Evolutionary conservation across 2,888 invertebrate species (phyloP), one percentile per base, ranked within the genome.

Genomic region (Aspidapion aeneum): DNA sequence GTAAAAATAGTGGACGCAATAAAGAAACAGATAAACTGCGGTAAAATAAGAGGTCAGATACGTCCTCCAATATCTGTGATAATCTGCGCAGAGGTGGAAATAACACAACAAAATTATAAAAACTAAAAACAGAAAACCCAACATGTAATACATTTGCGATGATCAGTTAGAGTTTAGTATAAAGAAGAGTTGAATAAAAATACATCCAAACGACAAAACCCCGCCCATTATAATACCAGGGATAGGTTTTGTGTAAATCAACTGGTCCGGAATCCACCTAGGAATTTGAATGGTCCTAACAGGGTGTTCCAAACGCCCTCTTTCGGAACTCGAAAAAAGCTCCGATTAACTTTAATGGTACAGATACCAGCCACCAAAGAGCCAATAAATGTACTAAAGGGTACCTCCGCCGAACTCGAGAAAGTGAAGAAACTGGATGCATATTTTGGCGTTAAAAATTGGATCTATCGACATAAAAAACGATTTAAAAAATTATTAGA

Each of bases 51-150:
- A 94, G 57, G 98, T 98, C 69, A 99, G 85, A 84, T 98, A 99
- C 64, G 95, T 94, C 58, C 97, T 82, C 93, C 93, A 93, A 92
- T 92, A 93, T 99, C 99, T 99, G 80, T 98, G 98, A 81, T 99
- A 99, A 82, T 99, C 98, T 86, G 98, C 98, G 82, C 98, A 99
- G 18, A 99, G 86, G 83, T 99, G 98, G 87, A 99, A 99, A 83
- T 99, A 99, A 82, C 98, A 98, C 71, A 98, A 90, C 70, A 99
- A 86, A 77, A 99, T 99, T 74, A 97, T 85, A 81, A 98, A 99
- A 60, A 99, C 98, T 72, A 99, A 87, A 82, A 98, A 96, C 69
- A 99, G 85, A 82, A 99, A 98, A 68, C 99, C 98, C 79, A 94
- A 99, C 98, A 99, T 99, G 86, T 99, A 99, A 82, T 99, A 99